Conservation (phyloP, 1,140 invertebrate species). For the Panagrolaimus sp. region DNA sequence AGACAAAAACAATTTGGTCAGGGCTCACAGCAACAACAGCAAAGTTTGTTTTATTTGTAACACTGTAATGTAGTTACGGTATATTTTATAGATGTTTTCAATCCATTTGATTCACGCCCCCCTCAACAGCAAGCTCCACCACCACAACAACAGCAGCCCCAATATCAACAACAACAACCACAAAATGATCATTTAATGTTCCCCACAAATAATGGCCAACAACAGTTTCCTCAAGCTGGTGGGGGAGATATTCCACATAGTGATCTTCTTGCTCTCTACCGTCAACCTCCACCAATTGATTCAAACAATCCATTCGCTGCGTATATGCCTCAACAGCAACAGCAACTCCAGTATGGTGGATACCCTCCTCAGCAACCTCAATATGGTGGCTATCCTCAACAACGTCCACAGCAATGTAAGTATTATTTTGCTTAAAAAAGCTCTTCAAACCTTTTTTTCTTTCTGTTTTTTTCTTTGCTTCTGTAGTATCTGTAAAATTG, state of each 20-base stretch:
- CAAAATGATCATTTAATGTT: conserved; percentile 13
- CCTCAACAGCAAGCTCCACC: conserved; percentile 15
- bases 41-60: not conserved
- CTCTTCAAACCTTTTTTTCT: too few species aligned
- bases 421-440: too few species aligned
- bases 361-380: not conserved
- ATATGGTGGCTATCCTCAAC: conserved; percentile 8
- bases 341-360: not conserved
- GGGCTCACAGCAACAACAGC: conserved; percentile 8
- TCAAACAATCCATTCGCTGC: conserved; percentile 29
- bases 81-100: conserved; percentile 14
- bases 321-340: not conserved
- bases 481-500: too few species aligned
- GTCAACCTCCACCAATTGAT: conserved; percentile 26
- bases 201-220: not conserved
- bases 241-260: conserved; percentile 13
- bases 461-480: too few species aligned
- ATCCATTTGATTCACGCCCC: conserved; percentile 31
- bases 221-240: not conserved
- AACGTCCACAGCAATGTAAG: conserved; percentile 12
- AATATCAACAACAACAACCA: not conserved
- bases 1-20: conserved; percentile 34
- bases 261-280: conserved; percentile 17
- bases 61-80: not conserved
- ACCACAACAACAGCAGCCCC: not conserved